phyloP scores from a whole-genome alignment of 2,797 vertebrate genomes.

The Coluber constrictor region DNA sequence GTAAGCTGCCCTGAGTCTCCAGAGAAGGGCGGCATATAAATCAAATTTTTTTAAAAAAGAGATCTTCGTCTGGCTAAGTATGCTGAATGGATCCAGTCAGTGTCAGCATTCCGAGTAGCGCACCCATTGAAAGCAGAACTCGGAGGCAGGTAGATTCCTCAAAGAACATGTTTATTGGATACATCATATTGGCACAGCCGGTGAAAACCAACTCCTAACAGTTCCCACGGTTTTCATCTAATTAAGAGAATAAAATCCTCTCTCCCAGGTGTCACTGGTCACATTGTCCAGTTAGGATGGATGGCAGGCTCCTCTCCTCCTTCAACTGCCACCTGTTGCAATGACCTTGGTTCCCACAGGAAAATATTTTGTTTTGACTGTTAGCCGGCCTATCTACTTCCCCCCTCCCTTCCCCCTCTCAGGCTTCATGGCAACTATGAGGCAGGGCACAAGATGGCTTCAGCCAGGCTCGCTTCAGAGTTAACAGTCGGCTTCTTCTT shows the following conservation, averaged over 20 bases:
- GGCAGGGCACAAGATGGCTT: not conserved
- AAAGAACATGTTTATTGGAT: not conserved
- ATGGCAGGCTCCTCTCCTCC: not conserved
- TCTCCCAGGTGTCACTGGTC: not conserved
- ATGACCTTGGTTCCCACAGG: not conserved
- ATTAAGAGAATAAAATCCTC: not conserved
- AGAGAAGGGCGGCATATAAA: too few species aligned
- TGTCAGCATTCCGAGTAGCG: not conserved
- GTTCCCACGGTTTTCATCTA: not conserved
- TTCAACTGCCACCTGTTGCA: not conserved
- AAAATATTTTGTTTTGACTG: not conserved
- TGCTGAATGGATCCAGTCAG: not conserved
- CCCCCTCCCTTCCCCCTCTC: not conserved
- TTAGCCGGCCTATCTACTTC: not conserved
- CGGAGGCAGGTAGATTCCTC: not conserved
- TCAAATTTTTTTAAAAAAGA: too few species aligned
- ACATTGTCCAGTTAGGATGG: not conserved
- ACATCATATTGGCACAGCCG: not conserved
- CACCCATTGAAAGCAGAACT: not conserved
- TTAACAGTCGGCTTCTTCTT: too few species aligned
- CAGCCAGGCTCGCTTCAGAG: not conserved
- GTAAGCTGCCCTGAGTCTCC: too few species aligned
- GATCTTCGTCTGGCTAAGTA: not conserved
- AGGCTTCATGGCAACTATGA: not conserved
- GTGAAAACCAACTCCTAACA: not conserved